Base-by-base conservation (phyloP, 2,797 vertebrate genomes). In the Xenopus petersii region DNA sequence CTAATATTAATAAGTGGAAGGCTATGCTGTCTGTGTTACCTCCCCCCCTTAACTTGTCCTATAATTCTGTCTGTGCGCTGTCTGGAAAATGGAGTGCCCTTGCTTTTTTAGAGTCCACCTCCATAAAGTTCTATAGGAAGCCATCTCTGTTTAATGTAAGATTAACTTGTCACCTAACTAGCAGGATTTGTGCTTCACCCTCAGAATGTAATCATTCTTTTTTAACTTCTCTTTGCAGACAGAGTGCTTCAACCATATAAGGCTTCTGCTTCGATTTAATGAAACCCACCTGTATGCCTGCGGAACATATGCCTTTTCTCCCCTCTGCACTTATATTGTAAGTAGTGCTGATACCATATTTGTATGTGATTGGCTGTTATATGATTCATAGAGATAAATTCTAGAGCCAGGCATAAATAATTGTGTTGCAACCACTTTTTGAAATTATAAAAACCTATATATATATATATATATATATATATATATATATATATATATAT, bases 241-340 rank as follows among this genome's bases (percentile, higher is more conserved):
- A 0, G 94, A 98, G 84, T 99, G 97, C 83, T 97, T 93, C 89
- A 99, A 98, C 87, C 94, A 99, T 15, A 90, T 98, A 86, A 93
- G 95, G 51, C 93, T 98, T 58, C 91, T 98, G 75, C 94, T 97
- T 89, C 87, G 94, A 26, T 93, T 93, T 88, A 99, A 99, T 16
- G 88, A 94, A 86, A 94, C 94, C 71, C 95, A 98, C 84, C 92
- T 99, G 71, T 98, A 97, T 0, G 83, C 85, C 64, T 98, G 97
- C 0, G 97, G 97, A 24, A 99, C 97, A 4, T 90, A 98, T 0
- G 97, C 97, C 87, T 99, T 98, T 89, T 91, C 92, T 76, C 97
- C 97, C 0, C 95, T 94, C 75, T 99, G 97, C 5, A 89, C 94
- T 0, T 93, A 94, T 77, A 92, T 99, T 0, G 97, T 98, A 92